These are phyloP conservation scores for Amphipyra berbera DNA, from an alignment of 2,888 invertebrate genomes.

Conservation along the genomic window DNA sequence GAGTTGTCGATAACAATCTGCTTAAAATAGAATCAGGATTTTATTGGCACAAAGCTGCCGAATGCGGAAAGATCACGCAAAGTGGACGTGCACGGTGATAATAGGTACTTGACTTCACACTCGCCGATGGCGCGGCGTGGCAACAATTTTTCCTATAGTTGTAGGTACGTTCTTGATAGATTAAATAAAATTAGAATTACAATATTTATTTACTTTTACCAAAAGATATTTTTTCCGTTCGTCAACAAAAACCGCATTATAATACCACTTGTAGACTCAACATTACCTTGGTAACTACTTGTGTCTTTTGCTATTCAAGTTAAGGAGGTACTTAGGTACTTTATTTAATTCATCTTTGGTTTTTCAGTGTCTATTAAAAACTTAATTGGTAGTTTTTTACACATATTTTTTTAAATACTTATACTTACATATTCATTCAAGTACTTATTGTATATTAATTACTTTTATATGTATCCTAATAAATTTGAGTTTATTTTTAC, in stretches of 20 bases:
- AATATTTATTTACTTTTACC: constrained; percentile 31
- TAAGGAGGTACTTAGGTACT: too few relatives aligned
- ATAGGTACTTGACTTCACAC: constrained; percentile 28
- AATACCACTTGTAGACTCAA: too few relatives aligned
- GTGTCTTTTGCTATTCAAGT: too few relatives aligned
- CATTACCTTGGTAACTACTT: too few relatives aligned
- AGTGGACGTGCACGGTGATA: constrained; percentile 24
- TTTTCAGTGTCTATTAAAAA: too few relatives aligned
- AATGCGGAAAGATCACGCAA: constrained; percentile 38
- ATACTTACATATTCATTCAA: too few relatives aligned
- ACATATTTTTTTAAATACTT: too few relatives aligned
- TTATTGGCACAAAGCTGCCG: constrained; percentile 19
- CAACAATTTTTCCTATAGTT: constrained; percentile 20
- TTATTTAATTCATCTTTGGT: too few relatives aligned
- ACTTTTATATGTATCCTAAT: too few relatives aligned
- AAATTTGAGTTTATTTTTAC: too few relatives aligned
- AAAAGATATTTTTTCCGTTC: constrained; percentile 26
- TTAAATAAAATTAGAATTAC: constrained; percentile 18
- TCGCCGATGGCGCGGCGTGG: constrained; percentile 38
- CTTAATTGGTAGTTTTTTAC: too few relatives aligned
- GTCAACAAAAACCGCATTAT: constrained; percentile 9
- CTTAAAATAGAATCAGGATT: constrained; percentile 39
- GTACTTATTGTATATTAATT: too few relatives aligned
- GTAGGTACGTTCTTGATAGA: constrained; percentile 17
- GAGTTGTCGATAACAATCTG: constrained; percentile 47